Evolutionary conservation across 2,888 invertebrate species (phyloP).

Genomic region (Acanthococcus lagerstroemiae): DNA sequence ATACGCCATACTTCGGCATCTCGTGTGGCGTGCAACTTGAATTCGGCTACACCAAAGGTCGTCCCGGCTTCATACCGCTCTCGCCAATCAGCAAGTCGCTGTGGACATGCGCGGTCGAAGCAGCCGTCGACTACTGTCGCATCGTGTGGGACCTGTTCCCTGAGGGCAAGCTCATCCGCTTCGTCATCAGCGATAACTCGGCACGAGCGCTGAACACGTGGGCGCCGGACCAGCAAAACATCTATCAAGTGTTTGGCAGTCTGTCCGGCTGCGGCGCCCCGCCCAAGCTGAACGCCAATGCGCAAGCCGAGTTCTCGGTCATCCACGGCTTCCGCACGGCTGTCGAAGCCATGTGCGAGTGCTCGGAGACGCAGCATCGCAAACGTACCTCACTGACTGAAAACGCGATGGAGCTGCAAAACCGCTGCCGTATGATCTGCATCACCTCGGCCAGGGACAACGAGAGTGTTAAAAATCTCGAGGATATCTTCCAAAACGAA

Average conservation of each 20-base stretch:
- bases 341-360: conserved; percentile 72
- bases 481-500: conserved; percentile 75
- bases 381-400: conserved; percentile 40
- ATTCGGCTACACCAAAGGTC: conserved; percentile 64
- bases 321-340: conserved; percentile 78
- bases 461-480: conserved; percentile 71
- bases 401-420: conserved; percentile 8
- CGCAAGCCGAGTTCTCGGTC: conserved; percentile 49
- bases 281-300: conserved; percentile 18
- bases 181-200: conserved; percentile 77
- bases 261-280: conserved; percentile 28
- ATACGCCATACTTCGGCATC: conserved; percentile 81
- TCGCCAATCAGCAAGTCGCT: conserved; percentile 82
- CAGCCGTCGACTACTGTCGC: conserved; percentile 88
- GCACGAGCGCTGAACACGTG: conserved; percentile 79
- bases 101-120: conserved; percentile 95
- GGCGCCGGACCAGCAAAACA: conserved; percentile 71
- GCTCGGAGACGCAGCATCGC: conserved; percentile 62
- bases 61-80: conserved; percentile 62
- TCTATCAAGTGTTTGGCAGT: conserved; percentile 47
- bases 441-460: conserved; percentile 82
- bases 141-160: conserved; percentile 98
- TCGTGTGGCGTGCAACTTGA: conserved; percentile 72
- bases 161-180: conserved; percentile 70
- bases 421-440: conserved; percentile 72